Percentiles rank a stretch among this genome's conserved stretches.
Conservation (phyloP, 2,113 vertebrate species). For the Gorilla gorilla region DNA sequence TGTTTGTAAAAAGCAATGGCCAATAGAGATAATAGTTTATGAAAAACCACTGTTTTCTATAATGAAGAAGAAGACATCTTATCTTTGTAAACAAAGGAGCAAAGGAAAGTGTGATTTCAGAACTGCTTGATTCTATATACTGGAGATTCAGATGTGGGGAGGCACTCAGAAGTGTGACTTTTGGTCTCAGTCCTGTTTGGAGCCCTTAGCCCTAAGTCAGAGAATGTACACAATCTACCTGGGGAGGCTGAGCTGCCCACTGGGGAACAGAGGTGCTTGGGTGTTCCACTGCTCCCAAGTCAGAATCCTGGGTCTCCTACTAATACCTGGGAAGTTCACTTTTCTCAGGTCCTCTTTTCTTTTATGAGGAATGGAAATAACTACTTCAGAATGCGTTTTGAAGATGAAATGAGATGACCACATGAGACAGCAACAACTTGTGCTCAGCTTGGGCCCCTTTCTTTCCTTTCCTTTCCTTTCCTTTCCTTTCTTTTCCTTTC, state of each 20-base stretch:
- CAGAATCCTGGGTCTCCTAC: neutral
- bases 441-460: neutral
- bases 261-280: accelerated
- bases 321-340: neutral
- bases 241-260: neutral
- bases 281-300: accelerated
- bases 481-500: too few species aligned
- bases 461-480: too few species aligned
- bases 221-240: accelerated
- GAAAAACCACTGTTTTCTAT: neutral
- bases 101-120: neutral
- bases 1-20: conserved; percentile 29
- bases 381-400: neutral
- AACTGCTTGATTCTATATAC: neutral
- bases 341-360: neutral
- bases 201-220: neutral
- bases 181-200: neutral
- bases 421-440: neutral
- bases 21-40: neutral
- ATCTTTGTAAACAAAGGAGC: neutral
- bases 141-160: neutral
- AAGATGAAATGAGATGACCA: neutral
- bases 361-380: neutral
- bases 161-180: neutral
- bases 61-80: conserved; percentile 29